Evolutionary conservation across 2,888 invertebrate genomes (phyloP).

Genomic region (Marasmarcha lunaedactyla): DNA sequence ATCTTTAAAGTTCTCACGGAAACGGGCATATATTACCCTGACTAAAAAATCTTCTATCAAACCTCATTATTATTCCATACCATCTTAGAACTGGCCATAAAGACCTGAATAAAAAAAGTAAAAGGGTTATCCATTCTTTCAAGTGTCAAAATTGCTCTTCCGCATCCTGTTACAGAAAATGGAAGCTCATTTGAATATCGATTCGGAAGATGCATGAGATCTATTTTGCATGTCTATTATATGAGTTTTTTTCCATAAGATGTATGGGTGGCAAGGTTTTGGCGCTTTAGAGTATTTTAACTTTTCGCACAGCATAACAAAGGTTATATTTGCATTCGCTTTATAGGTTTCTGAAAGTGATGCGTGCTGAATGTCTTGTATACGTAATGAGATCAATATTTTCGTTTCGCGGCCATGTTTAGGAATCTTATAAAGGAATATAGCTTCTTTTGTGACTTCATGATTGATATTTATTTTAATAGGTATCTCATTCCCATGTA

Average conservation of each 20-base stretch:
- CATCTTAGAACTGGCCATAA: slow-evolving; percentile 38
- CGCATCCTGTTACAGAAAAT: slow-evolving; percentile 41
- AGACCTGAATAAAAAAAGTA: slow-evolving; percentile 53
- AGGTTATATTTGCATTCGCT: slow-evolving; percentile 19
- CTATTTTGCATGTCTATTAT: slow-evolving; percentile 61
- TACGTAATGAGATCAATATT: slow-evolving; percentile 66
- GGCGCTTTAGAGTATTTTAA: slow-evolving; percentile 24
- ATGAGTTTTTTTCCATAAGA: slow-evolving; percentile 25
- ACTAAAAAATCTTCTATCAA: background rate
- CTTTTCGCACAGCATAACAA: slow-evolving; percentile 45
- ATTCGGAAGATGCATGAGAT: slow-evolving; percentile 33
- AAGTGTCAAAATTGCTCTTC: slow-evolving; percentile 68
- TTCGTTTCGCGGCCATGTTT: slow-evolving; percentile 57
- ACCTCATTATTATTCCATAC: too few species aligned
- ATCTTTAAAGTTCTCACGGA: slow-evolving; percentile 42
- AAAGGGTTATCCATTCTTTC: slow-evolving; percentile 56
- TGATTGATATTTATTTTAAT: slow-evolving; percentile 24
- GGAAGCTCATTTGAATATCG: slow-evolving; percentile 60
- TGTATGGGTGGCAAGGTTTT: slow-evolving; percentile 9
- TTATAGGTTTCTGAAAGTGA: slow-evolving; percentile 38
- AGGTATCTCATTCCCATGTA: too few species aligned
- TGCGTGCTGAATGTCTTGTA: slow-evolving; percentile 31
- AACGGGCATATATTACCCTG: background rate
- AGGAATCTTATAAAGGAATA: too few species aligned
- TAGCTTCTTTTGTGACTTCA: too few species aligned